Evolutionary conservation across 2,113 vertebrate genomes (phyloP), one percentile per base, ranked within the genome.

Genomic region (Meleagris gallopavo): DNA sequence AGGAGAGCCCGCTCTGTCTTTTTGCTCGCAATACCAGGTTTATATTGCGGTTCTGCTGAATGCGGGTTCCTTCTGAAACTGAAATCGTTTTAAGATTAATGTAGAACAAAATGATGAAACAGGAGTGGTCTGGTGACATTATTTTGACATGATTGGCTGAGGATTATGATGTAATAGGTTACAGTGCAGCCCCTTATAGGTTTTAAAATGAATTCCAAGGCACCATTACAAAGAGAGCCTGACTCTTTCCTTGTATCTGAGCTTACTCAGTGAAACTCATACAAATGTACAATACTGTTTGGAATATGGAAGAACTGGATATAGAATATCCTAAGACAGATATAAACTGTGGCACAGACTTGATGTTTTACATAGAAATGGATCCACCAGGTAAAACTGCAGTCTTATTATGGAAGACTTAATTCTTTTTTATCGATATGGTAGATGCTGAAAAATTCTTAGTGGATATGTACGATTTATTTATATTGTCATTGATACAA

Each of bases 101-200:
- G 85, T 88, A 96, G 91, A 97, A 90, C 96, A 97, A 97, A 97
- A 98, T 97, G 97, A 98, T 97, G 98, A 98, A 97, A 96, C 98
- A 98, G 98, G 98, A 99, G 98, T 97, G 98, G 98, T 98, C 98
- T 98, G 98, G 97, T 98, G 98, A 98, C 98, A 98, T 97, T 98
- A 97, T 98, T 97, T 98, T 98, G 97, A 94, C 98, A 97, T 98
- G 98, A 99, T 99, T 99, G 99, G 99, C 98, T 98, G 98, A 97
- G 98, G 98, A 98, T 97, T 99, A 98, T 99, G 99, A 99, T 99
- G 99, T 99, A 98, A 99, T 98, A 98, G 97, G 98, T 99, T 99
- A 98, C 98, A 98, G 99, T 98, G 98, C 98, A 98, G 98, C 98
- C 96, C 97, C 98, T 98, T 98, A 97, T 98, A 98, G 98, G 96